Evolutionary conservation across 2,888 invertebrate species (phyloP).

Genomic region (Sphaerophoria taeniata): DNA sequence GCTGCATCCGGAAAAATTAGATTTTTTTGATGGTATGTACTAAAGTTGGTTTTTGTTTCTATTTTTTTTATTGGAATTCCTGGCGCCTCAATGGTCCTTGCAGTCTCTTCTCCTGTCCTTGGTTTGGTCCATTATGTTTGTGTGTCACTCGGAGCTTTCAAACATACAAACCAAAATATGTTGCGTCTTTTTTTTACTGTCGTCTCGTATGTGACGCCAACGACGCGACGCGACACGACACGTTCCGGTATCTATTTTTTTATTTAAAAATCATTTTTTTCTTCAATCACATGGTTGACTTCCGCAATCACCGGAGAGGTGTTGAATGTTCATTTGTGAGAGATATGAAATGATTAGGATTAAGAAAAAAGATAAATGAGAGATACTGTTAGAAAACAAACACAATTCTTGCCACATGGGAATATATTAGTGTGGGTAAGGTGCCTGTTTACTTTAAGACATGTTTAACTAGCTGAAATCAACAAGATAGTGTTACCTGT

Average conservation of each 20-base stretch:
- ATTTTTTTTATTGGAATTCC: neutral
- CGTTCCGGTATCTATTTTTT: too few species aligned
- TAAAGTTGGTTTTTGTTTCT: neutral
- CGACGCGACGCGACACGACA: too few species aligned
- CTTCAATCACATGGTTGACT: constrained; percentile 9
- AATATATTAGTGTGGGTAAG: neutral
- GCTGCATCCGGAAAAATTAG: constrained; percentile 81
- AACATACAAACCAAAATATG: neutral
- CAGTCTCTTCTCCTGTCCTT: neutral
- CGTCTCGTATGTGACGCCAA: neutral
- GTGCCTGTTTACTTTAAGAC: neutral
- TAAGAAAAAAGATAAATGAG: too few species aligned
- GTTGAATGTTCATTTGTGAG: neutral
- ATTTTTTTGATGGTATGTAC: constrained; percentile 81
- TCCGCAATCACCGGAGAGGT: neutral
- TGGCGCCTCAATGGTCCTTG: neutral
- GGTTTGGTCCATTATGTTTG: neutral
- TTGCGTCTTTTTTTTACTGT: neutral
- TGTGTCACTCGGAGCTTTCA: neutral
- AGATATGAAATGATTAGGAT: neutral
- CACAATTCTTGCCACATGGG: too few species aligned
- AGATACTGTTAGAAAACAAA: too few species aligned
- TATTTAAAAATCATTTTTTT: too few species aligned
- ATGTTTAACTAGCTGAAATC: constrained; percentile 14
- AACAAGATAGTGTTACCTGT: constrained; percentile 25